phyloP scores from a whole-genome alignment of 2,888 invertebrate species.

The Pinctada fucata region DNA sequence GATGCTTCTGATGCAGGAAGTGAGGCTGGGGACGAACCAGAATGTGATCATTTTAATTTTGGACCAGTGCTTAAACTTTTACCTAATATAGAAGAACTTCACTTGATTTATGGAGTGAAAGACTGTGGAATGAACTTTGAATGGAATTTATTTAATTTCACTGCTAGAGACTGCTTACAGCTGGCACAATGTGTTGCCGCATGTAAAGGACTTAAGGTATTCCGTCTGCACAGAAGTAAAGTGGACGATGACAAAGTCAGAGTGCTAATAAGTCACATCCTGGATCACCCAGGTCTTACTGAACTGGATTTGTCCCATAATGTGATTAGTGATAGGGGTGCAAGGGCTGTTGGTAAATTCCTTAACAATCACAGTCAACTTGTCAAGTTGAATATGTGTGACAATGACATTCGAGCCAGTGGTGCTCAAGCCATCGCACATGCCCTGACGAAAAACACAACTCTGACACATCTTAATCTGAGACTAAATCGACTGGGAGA shows the following conservation, averaged over 20 bases:
- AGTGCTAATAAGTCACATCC: slow-evolving; percentile 75
- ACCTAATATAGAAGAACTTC: slow-evolving; percentile 74
- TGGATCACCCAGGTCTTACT: slow-evolving; percentile 74
- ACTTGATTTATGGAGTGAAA: slow-evolving; percentile 74
- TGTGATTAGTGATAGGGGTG: slow-evolving; percentile 75
- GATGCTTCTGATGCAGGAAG: slow-evolving; percentile 73
- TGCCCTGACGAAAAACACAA: slow-evolving; percentile 75
- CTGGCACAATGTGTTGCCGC: slow-evolving; percentile 75
- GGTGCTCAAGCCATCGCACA: slow-evolving; percentile 77
- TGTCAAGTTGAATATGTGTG: slow-evolving; percentile 68
- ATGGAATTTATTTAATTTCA: slow-evolving; percentile 77
- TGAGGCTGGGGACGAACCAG: slow-evolving; percentile 74
- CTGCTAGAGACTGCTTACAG: slow-evolving; percentile 75
- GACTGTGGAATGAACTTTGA: slow-evolving; percentile 78
- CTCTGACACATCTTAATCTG: slow-evolving; percentile 69
- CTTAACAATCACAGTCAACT: slow-evolving; percentile 75
- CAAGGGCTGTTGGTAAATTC: slow-evolving; percentile 77
- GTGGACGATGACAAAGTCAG: slow-evolving; percentile 76
- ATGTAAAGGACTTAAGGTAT: slow-evolving; percentile 72
- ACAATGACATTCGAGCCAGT: slow-evolving; percentile 74
- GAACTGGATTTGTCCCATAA: slow-evolving; percentile 77
- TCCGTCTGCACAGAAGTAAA: slow-evolving; percentile 74
- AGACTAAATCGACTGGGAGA: slow-evolving; percentile 75
- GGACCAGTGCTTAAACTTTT: slow-evolving; percentile 70
- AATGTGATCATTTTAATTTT: slow-evolving; percentile 77